Conservation (phyloP, 2,888 invertebrate species). For the Sesia bembeciformis region DNA sequence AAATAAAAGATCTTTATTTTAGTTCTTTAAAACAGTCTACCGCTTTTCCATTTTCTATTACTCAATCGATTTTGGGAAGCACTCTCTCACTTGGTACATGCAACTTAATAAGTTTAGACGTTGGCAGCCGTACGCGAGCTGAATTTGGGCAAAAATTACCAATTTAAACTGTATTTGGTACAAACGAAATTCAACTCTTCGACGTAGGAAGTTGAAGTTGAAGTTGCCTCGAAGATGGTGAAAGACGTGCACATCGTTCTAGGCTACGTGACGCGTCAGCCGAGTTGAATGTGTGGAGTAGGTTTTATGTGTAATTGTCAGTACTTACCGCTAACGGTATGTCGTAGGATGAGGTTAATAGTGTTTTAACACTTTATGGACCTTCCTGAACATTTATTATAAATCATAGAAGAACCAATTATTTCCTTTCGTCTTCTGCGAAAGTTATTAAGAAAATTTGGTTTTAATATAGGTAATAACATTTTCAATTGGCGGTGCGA, state of each 20-base stretch:
- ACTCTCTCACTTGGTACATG: constrained; percentile 17
- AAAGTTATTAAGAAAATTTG: too few relatives aligned
- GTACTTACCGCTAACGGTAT: background rate
- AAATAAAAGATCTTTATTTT: too few relatives aligned
- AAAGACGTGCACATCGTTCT: constrained; percentile 16
- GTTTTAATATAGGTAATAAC: too few relatives aligned
- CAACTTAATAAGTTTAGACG: constrained; percentile 43
- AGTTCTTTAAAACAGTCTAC: too few relatives aligned
- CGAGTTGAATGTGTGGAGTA: constrained; percentile 4
- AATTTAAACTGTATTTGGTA: background rate
- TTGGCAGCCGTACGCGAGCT: constrained; percentile 25
- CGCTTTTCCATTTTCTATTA: too few relatives aligned
- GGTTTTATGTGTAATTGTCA: background rate
- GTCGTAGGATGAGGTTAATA: background rate
- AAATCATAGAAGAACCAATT: too few relatives aligned
- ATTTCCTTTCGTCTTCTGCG: too few relatives aligned
- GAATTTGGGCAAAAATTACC: constrained; percentile 16
- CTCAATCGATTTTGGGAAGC: constrained; percentile 19
- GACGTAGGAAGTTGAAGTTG: constrained; percentile 2
- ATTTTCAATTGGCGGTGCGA: too few relatives aligned
- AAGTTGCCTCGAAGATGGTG: constrained; percentile 3
- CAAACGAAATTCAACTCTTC: constrained; percentile 2
- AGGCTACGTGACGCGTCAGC: constrained; percentile 23
- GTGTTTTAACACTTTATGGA: too few relatives aligned
- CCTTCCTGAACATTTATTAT: too few relatives aligned